These are phyloP conservation scores for Anthoscopus minutus DNA, from an alignment of 2,113 vertebrate genomes.

Conservation along the genomic window DNA sequence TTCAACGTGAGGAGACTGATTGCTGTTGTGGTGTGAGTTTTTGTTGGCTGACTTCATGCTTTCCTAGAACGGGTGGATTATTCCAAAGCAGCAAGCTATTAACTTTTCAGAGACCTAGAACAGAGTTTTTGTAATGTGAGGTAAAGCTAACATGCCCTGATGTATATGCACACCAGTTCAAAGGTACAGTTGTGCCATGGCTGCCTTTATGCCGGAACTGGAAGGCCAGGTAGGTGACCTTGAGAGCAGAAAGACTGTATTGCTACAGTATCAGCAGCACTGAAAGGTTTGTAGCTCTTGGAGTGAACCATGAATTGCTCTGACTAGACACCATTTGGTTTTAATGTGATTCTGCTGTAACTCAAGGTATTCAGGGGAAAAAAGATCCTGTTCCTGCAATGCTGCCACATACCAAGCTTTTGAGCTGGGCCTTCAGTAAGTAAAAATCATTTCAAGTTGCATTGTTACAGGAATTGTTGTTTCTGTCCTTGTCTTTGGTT, in stretches of 20 bases:
- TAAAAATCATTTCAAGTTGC: neutral
- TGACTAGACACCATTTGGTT: neutral
- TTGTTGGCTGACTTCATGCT: neutral
- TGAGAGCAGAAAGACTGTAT: neutral
- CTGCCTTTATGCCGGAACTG: neutral
- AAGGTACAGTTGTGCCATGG: neutral
- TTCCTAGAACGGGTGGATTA: neutral
- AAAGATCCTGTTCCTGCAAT: neutral
- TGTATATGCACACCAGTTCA: neutral
- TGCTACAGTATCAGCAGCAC: neutral
- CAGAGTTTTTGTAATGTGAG: neutral
- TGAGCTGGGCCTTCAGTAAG: neutral
- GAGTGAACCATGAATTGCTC: neutral
- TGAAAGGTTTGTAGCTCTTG: neutral
- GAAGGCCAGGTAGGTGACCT: neutral
- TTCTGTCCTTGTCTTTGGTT: neutral
- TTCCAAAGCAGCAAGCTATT: neutral
- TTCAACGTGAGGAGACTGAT: neutral
- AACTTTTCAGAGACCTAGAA: neutral
- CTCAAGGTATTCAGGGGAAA: neutral
- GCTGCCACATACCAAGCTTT: neutral
- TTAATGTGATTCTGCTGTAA: neutral
- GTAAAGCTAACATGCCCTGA: neutral
- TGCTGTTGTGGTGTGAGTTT: neutral
- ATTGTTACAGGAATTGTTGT: neutral